Conservation (phyloP, 2,888 invertebrate genomes). For the Oligia fasciuncula region DNA sequence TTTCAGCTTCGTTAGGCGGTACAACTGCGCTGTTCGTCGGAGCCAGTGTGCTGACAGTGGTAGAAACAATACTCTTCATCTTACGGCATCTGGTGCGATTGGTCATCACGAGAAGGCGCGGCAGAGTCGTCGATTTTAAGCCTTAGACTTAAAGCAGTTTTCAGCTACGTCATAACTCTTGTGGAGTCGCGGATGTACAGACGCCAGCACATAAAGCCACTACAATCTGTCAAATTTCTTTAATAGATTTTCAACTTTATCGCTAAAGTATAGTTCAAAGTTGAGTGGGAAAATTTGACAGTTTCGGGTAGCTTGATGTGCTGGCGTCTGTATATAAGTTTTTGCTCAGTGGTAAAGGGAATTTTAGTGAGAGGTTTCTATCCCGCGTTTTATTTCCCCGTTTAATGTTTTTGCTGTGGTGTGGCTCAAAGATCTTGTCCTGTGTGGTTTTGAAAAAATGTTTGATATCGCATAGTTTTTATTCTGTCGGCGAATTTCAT, state of each 20-base stretch:
- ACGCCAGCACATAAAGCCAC: too few species aligned
- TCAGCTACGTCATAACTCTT: not conserved
- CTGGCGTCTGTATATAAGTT: not conserved
- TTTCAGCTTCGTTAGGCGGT: conserved; percentile 86
- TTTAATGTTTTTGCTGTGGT: not conserved
- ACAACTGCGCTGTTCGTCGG: conserved; percentile 88
- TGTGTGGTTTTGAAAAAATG: too few species aligned
- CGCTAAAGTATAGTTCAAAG: too few species aligned
- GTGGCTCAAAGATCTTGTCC: not conserved
- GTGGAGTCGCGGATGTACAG: not conserved
- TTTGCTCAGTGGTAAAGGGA: not conserved
- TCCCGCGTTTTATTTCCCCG: not conserved
- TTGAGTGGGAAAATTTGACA: too few species aligned
- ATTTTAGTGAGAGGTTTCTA: not conserved
- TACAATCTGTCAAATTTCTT: too few species aligned
- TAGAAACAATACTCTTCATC: conserved; percentile 82
- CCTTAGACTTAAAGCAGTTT: conserved; percentile 51
- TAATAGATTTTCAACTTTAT: too few species aligned
- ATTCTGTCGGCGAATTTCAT: too few species aligned
- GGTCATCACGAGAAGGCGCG: conserved; percentile 37
- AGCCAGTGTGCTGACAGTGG: conserved; percentile 85
- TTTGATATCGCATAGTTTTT: too few species aligned
- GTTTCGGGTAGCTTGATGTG: too few species aligned
- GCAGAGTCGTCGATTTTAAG: conserved; percentile 63
- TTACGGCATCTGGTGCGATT: conserved; percentile 72